A percentile compares a stretch with the other conserved stretches of the same genome.
Evolutionary conservation across 2,113 vertebrate species (phyloP).

Genomic region (Cairina moschata): DNA sequence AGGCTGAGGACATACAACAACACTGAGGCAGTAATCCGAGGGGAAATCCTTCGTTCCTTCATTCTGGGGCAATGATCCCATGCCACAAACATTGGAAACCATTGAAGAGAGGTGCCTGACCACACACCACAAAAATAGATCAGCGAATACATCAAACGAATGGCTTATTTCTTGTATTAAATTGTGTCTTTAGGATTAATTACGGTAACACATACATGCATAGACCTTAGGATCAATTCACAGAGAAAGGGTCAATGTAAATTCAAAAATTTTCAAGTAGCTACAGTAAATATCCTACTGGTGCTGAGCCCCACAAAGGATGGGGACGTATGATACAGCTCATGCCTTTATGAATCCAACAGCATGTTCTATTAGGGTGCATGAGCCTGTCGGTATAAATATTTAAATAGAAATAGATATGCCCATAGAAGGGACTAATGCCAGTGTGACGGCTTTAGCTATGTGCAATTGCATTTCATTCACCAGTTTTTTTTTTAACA

Average conservation of each 20-base stretch:
- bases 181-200: not conserved
- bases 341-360: not conserved
- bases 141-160: not conserved
- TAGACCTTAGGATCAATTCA: not conserved
- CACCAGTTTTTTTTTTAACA: not conserved
- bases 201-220: not conserved
- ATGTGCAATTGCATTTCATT: not conserved
- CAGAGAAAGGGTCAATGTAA: not conserved
- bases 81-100: not conserved
- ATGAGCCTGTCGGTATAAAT: not conserved
- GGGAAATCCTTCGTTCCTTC: not conserved
- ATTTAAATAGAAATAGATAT: not conserved
- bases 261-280: not conserved
- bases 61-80: not conserved
- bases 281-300: not conserved
- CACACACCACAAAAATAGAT: not conserved
- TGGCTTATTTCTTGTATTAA: not conserved
- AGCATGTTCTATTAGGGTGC: not conserved
- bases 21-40: not conserved
- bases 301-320: not conserved
- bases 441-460: not conserved
- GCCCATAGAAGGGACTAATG: not conserved
- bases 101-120: not conserved
- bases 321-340: not conserved
- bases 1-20: not conserved